These are phyloP conservation scores for Coelopa frigida DNA, from an alignment of 1,140 invertebrate species.

Conservation along the genomic window DNA sequence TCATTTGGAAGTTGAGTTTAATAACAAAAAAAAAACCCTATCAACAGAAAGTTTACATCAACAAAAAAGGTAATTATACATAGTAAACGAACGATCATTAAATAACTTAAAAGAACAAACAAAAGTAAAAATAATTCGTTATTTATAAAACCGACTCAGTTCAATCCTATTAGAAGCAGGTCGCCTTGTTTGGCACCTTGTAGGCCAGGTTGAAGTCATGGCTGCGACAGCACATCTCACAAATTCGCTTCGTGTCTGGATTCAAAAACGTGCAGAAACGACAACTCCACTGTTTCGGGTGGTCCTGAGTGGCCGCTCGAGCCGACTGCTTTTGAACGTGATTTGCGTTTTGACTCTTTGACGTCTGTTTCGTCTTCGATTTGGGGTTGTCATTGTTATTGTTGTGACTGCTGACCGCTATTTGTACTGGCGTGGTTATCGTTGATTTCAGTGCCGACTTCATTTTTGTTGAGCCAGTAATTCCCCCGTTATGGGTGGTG, in stretches of 20 bases:
- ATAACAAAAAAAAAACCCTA: no score
- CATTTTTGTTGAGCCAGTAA: conserved; percentile 22
- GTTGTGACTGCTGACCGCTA: no score
- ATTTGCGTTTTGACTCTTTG: background rate
- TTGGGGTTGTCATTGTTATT: conserved; percentile 10
- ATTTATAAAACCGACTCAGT: no score
- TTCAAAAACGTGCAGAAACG: conserved; percentile 63
- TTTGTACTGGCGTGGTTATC: background rate
- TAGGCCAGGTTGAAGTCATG: conserved; percentile 45
- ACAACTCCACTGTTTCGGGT: conserved; percentile 54
- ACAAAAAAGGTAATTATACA: no score
- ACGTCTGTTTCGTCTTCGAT: conserved; percentile 5
- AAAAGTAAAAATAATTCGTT: no score
- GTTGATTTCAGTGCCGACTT: conserved; percentile 29
- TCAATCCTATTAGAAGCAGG: no score
- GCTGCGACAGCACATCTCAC: conserved; percentile 64
- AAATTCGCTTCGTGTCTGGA: conserved; percentile 51
- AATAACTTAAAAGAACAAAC: no score
- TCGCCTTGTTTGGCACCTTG: no score
- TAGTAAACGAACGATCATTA: no score
- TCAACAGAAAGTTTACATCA: no score
- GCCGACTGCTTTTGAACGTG: background rate
- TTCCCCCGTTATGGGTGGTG: no score
- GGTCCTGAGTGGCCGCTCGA: conserved; percentile 1
- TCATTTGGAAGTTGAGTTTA: no score